Conservation (phyloP, 2,888 invertebrate species). For the Neocrepidodera transversa region DNA sequence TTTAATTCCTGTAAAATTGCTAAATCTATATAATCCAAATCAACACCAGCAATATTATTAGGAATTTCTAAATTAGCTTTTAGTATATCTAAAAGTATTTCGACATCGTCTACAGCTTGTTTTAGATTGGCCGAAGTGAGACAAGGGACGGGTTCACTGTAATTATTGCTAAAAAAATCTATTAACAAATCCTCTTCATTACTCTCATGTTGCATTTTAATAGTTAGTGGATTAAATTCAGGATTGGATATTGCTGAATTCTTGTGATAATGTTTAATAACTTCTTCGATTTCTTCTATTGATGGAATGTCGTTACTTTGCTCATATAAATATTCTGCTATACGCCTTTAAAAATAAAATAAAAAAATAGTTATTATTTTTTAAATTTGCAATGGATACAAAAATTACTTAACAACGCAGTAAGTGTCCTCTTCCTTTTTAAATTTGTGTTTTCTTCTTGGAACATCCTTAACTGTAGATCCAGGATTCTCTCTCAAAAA, state of each 20-base stretch:
- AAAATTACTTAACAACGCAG: conserved; percentile 27
- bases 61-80: conserved; percentile 44
- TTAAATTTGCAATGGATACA: background rate
- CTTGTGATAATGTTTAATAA: conserved; percentile 2
- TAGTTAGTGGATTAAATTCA: no score
- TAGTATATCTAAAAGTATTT: conserved; percentile 38
- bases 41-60: conserved; percentile 33
- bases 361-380: background rate
- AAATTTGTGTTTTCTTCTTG: conserved; percentile 52
- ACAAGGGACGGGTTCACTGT: background rate
- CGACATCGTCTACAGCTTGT: conserved; percentile 35
- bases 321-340: conserved; percentile 36
- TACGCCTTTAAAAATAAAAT: conserved; percentile 17
- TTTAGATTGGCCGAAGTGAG: conserved; percentile 17
- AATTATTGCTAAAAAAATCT: conserved; percentile 43
- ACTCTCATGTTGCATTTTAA: background rate
- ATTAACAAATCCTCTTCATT: conserved; percentile 41
- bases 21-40: conserved; percentile 45
- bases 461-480: conserved; percentile 56
- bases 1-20: conserved; percentile 39
- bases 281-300: conserved; percentile 32
- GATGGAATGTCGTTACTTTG: conserved; percentile 30
- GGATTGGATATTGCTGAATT: no score
- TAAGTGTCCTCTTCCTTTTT: conserved; percentile 22
- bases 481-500: conserved; percentile 64